A percentile compares a stretch with the other conserved stretches of the same genome.
Conservation (phyloP, 2,797 vertebrate species). For the Sebastes minor region DNA sequence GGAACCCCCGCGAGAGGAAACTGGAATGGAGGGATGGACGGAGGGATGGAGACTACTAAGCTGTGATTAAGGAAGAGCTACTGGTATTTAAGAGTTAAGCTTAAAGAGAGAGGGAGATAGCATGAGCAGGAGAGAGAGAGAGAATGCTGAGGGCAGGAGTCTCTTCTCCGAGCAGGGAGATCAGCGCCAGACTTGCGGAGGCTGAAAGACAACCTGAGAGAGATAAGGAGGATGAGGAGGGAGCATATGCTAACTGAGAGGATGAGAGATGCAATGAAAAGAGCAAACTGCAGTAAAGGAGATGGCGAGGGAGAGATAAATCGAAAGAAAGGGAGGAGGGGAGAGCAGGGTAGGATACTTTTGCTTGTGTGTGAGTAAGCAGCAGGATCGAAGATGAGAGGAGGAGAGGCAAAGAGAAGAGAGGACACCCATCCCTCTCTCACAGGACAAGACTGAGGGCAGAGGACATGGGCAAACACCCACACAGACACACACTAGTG, state of each 20-base stretch:
- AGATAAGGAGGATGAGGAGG: conserved; percentile 69
- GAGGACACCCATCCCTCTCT: conserved; percentile 60
- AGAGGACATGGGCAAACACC: conserved; percentile 33
- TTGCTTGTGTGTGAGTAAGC: conserved; percentile 60
- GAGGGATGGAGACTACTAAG: conserved; percentile 63
- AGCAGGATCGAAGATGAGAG: conserved; percentile 63
- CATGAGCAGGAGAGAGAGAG: conserved; percentile 33
- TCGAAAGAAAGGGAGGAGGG: conserved; percentile 19
- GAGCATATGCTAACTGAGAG: conserved; percentile 68
- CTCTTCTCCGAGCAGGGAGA: conserved; percentile 54
- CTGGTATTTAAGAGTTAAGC: conserved; percentile 75
- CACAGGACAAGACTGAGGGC: conserved; percentile 52
- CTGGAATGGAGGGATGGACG: conserved; percentile 49
- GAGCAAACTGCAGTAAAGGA: conserved; percentile 57
- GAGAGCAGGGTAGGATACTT: conserved; percentile 21
- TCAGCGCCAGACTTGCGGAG: conserved; percentile 60
- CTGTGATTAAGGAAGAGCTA: conserved; percentile 75
- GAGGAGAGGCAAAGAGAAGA: conserved; percentile 54
- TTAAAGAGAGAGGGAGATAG: conserved; percentile 47
- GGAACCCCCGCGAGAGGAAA: conserved; percentile 49
- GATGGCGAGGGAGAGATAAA: conserved; percentile 56
- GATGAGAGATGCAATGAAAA: conserved; percentile 66
- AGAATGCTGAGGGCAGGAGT: conserved; percentile 59
- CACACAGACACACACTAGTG: conserved; percentile 27
- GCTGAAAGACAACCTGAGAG: conserved; percentile 75